phyloP scores from a whole-genome alignment of 64 coral and sea anemone genomes.

The Pocillopora damicornis region DNA sequence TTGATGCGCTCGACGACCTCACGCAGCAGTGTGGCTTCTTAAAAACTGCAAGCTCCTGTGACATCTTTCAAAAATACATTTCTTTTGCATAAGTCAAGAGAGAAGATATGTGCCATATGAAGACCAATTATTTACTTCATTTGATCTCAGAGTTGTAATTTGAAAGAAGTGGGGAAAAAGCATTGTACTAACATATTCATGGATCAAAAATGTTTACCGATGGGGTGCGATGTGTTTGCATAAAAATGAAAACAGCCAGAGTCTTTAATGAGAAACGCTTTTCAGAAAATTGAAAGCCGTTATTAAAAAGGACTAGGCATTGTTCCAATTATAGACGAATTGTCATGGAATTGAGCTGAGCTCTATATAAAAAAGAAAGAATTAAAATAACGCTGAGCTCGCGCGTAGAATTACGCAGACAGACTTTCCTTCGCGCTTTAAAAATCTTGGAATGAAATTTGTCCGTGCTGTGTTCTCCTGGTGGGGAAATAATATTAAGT shows the following conservation, averaged over 20 bases:
- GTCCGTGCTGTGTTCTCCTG: not conserved
- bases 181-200: slow-evolving; percentile 8
- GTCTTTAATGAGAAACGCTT: slow-evolving; percentile 43
- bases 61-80: not conserved
- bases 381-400: no score
- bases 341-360: slow-evolving; percentile 35
- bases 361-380: not conserved
- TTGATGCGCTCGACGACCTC: not conserved
- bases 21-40: not conserved
- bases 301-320: slow-evolving; percentile 35
- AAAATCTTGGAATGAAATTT: not conserved
- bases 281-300: slow-evolving; percentile 47
- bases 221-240: slow-evolving; percentile 32
- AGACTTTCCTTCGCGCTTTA: not conserved
- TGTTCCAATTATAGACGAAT: slow-evolving; percentile 46
- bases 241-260: slow-evolving; percentile 43
- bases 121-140: not conserved
- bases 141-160: slow-evolving; percentile 9
- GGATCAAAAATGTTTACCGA: slow-evolving; percentile 33
- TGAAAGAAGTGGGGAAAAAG: slow-evolving; percentile 7
- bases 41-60: not conserved
- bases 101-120: not conserved
- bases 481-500: not conserved
- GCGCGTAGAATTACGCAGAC: not conserved
- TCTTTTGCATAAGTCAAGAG: not conserved